These are phyloP conservation scores for Solenodon paradoxus DNA, from an alignment of 2,113 vertebrate species.

Conservation along the genomic window DNA sequence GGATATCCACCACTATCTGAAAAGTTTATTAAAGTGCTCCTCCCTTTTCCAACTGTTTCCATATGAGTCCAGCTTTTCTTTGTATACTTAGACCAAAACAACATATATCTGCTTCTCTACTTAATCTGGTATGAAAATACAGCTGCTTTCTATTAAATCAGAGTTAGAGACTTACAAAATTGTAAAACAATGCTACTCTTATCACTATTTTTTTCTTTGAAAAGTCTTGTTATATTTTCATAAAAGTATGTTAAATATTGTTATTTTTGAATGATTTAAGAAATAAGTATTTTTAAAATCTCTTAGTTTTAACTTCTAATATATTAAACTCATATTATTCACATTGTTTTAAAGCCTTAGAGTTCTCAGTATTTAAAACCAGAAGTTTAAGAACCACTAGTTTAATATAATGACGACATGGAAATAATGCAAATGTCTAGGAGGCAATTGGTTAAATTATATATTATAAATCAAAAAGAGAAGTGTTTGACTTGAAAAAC, in stretches of 20 bases:
- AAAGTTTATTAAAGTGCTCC: not conserved
- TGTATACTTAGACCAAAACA: not conserved
- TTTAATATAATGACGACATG: conserved; percentile 15
- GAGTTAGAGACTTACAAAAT: not conserved
- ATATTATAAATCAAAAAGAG: conserved; percentile 5
- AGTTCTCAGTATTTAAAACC: not conserved
- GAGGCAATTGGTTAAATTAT: not conserved
- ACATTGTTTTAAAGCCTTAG: not conserved
- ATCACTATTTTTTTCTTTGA: not conserved
- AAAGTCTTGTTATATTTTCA: not conserved
- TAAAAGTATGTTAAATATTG: not conserved
- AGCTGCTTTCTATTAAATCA: not conserved
- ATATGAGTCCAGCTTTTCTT: not conserved
- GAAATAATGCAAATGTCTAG: conserved; percentile 15
- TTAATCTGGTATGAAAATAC: not conserved
- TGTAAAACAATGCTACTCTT: not conserved
- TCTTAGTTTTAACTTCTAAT: conserved; percentile 30
- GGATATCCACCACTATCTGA: not conserved
- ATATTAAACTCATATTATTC: not conserved
- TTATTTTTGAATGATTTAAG: conserved; percentile 27
- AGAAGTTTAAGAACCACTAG: not conserved
- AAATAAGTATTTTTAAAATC: no score
- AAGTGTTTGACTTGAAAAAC: not conserved
- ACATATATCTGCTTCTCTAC: not conserved
- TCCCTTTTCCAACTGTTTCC: not conserved